These are phyloP conservation scores for Alviniconcha marisindica DNA, from an alignment of 1,140 invertebrate species.

Conservation along the genomic window DNA sequence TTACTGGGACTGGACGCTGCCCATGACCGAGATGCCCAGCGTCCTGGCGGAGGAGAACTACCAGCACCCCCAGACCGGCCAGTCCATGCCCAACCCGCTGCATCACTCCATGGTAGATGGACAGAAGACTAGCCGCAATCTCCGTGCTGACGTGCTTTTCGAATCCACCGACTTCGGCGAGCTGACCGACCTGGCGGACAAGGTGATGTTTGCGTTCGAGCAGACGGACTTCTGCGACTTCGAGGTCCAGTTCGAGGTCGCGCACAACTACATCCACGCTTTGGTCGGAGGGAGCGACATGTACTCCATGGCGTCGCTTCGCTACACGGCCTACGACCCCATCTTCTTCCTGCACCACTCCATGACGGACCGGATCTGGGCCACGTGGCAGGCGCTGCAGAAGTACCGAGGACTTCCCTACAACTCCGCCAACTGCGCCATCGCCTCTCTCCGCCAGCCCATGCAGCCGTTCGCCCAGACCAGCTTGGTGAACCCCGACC, in stretches of 20 bases:
- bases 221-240: constrained; percentile 48
- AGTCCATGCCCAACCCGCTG: constrained; percentile 42
- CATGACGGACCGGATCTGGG: constrained; percentile 46
- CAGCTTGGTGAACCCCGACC: constrained; percentile 34
- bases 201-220: constrained; percentile 46
- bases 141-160: constrained; percentile 29
- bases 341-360: constrained; percentile 50
- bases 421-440: constrained; percentile 51
- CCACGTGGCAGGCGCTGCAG: constrained; percentile 53
- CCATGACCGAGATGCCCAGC: constrained; percentile 41
- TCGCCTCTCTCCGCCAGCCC: constrained; percentile 43
- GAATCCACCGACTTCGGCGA: constrained; percentile 38
- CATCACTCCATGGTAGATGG: constrained; percentile 29
- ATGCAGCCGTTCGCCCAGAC: constrained; percentile 39
- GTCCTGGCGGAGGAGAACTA: constrained; percentile 30
- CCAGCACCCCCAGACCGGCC: constrained; percentile 34
- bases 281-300: constrained; percentile 43
- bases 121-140: constrained; percentile 15
- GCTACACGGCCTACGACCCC: constrained; percentile 45
- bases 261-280: constrained; percentile 48
- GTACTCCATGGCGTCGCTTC: constrained; percentile 44
- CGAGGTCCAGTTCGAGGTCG: constrained; percentile 47
- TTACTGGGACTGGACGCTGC: constrained; percentile 57
- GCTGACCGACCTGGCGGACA: constrained; percentile 35
- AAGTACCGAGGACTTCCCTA: not conserved